phyloP scores from a whole-genome alignment of 2,888 invertebrate genomes.

The Tinea semifulvella region DNA sequence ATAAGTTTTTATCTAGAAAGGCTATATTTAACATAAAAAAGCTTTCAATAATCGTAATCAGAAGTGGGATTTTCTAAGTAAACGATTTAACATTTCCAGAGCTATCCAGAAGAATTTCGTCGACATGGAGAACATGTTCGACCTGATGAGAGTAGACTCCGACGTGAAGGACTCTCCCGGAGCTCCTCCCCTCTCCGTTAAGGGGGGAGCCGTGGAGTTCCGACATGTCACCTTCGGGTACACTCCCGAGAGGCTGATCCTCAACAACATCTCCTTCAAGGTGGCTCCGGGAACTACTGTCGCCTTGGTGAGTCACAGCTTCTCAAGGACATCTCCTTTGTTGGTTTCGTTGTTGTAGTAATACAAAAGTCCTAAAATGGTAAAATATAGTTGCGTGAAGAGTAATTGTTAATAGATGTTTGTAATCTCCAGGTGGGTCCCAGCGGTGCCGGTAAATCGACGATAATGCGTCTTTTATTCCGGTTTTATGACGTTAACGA shows the following conservation, averaged over 20 bases:
- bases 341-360: no score
- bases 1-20: no score
- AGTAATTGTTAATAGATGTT: background rate
- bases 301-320: slow-evolving; percentile 69
- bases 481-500: slow-evolving; percentile 94
- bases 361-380: no score
- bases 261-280: slow-evolving; percentile 80
- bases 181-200: slow-evolving; percentile 75
- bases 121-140: slow-evolving; percentile 99
- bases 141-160: slow-evolving; percentile 84
- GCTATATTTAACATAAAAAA: no score
- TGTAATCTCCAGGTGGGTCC: slow-evolving; percentile 74
- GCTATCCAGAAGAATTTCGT: slow-evolving; percentile 97
- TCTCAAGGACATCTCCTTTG: no score
- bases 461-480: slow-evolving; percentile 92
- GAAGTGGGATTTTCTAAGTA: no score
- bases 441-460: slow-evolving; percentile 94
- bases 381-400: background rate
- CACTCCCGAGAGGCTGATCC: slow-evolving; percentile 76
- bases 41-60: no score
- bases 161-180: slow-evolving; percentile 88
- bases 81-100: no score
- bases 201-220: slow-evolving; percentile 85
- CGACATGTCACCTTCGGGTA: slow-evolving; percentile 91
- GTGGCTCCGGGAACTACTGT: slow-evolving; percentile 87